Evolutionary conservation across 2,888 invertebrate genomes (phyloP).

Genomic region (Apamea epomidion): DNA sequence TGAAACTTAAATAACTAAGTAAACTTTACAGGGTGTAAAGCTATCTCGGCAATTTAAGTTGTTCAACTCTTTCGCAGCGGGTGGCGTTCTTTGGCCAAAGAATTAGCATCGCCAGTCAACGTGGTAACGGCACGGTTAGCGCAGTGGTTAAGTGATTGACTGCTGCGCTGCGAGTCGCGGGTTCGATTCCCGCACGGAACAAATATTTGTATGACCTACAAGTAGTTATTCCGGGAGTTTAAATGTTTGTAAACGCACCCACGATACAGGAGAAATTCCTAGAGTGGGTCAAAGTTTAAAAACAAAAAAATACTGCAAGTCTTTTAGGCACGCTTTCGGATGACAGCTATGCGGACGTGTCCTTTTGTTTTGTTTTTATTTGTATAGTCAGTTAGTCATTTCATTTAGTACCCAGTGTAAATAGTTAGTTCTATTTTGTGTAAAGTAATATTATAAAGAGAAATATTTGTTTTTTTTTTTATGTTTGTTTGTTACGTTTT

Average conservation of each 20-base stretch:
- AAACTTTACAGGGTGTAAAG: conserved; percentile 38
- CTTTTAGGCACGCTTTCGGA: background rate
- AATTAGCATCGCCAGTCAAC: background rate
- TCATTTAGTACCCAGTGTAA: background rate
- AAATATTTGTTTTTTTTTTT: too few relatives aligned
- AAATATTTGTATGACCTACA: too few relatives aligned
- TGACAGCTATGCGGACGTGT: background rate
- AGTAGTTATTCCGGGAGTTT: too few relatives aligned
- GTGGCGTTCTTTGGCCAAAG: background rate
- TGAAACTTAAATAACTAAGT: conserved; percentile 23
- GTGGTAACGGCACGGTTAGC: too few relatives aligned
- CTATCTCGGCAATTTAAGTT: conserved; percentile 32
- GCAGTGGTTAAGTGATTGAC: too few relatives aligned
- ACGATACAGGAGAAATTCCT: too few relatives aligned
- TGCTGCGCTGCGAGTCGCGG: too few relatives aligned
- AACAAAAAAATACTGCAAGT: background rate
- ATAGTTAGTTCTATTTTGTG: background rate
- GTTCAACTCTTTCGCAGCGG: background rate
- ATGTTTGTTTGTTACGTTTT: too few relatives aligned
- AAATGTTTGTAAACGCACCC: too few relatives aligned
- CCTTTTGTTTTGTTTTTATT: background rate
- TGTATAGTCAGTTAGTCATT: background rate
- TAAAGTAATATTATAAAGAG: too few relatives aligned
- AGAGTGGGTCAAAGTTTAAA: too few relatives aligned
- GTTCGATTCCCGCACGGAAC: too few relatives aligned